Evolutionary conservation across 1,140 invertebrate species (phyloP), one percentile per base, ranked within the genome.

Genomic region (Tetramorium simillimum): DNA sequence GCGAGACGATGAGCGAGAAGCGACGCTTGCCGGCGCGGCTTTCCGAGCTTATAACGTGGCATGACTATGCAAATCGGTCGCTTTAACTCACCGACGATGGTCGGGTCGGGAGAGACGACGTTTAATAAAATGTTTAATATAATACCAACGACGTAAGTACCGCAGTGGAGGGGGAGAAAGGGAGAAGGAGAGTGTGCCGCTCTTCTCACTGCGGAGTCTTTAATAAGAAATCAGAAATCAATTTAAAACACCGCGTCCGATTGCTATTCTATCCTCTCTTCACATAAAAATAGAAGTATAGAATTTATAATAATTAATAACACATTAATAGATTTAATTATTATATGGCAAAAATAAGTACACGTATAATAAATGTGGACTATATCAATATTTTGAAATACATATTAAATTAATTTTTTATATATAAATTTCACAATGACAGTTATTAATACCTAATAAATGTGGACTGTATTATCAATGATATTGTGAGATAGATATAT

Each of bases 71-170:
- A 84, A 84, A 84, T 82, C 80, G 53, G 9, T 24, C 67, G 69
- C 69, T 84, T 73, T 60, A 73, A 75, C 51, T 84, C 53, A 75
- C 80, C 69, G 53, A n/a, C 69, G 69, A 84, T 60, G 51, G 24
- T 51, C 6, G 40, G 53, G 73, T 82, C 67, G 24, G 24, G 60
- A 10, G 24, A 40, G 65, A 56, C 53, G 80, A 84, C n/a, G 80
- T 84, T 84, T 84, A 84, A 84, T 84, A 84, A 84, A 84, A 84
- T 84, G 80, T 84, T 82, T 84, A 84, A 84, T 84, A 84, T 84
- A 62, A 84, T 60, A 75, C 10, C 24, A 24, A 40, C 65, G 37
- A 82, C 40, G 24, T 43, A 82, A 58, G 51, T 60, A 75, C n/a
- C 24, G 80, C 43, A 58, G n/a, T n/a, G 40, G 12, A 70, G 46